phyloP scores from a whole-genome alignment of 2,888 invertebrate species.

The Carabus problematicus region DNA sequence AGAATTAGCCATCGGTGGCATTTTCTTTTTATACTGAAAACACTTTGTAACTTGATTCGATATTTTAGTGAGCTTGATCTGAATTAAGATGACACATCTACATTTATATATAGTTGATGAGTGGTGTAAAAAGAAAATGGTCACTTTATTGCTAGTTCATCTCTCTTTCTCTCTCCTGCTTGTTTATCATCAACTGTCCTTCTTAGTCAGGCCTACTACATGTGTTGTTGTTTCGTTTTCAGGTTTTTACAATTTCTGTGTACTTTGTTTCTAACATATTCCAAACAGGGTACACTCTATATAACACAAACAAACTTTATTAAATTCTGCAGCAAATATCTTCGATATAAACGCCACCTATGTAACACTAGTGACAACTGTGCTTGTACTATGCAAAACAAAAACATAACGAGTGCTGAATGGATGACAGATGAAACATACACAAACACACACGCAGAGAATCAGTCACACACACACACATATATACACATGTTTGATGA shows the following conservation, averaged over 20 bases:
- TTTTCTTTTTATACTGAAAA: too few relatives aligned
- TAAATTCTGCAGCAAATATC: constrained; percentile 30
- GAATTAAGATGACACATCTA: too few relatives aligned
- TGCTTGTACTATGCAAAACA: constrained; percentile 19
- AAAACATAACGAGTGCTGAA: constrained; percentile 28
- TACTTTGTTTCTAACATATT: constrained; percentile 41
- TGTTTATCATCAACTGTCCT: constrained; percentile 21
- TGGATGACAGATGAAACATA: not conserved
- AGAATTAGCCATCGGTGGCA: too few relatives aligned
- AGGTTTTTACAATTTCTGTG: constrained; percentile 24
- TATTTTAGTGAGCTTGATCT: too few relatives aligned
- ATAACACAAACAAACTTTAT: constrained; percentile 27
- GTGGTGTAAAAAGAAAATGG: too few relatives aligned
- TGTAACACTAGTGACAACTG: constrained; percentile 34
- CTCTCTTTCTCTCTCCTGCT: not conserved
- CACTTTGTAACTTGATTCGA: too few relatives aligned
- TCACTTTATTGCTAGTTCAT: too few relatives aligned
- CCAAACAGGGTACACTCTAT: constrained; percentile 41
- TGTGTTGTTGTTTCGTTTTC: constrained; percentile 18
- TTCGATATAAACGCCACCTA: constrained; percentile 2
- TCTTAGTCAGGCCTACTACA: constrained; percentile 38
- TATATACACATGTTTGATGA: not conserved
- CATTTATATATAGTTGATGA: too few relatives aligned
- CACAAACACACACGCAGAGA: too few relatives aligned
- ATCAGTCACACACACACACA: too few relatives aligned